Evolutionary conservation across 2,888 invertebrate species (phyloP), one percentile per base, ranked within the genome.

Genomic region (Thymelicus sylvestris): DNA sequence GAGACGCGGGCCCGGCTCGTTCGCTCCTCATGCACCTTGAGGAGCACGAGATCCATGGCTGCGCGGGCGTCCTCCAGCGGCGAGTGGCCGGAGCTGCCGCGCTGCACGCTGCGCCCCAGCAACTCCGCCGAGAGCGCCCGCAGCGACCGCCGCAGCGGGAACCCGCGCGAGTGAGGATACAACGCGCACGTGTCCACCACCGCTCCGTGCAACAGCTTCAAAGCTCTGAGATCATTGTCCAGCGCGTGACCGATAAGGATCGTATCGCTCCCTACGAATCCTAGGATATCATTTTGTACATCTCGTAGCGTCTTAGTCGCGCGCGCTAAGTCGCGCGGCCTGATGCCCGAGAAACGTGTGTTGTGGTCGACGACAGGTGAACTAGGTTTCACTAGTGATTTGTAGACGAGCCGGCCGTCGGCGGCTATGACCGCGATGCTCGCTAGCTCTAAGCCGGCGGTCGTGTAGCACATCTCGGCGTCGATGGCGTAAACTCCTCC

Each of bases 381-480:
- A 80, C 96, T 95, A 3, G 99, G 99, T 79, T 95, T 95, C 50
- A 99, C 98, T 74, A 97, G 95, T 61, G 96, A 95, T 88, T 98
- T 98, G 89, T 97, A 98, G 13, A 98, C 96, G 41, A 96, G 88
- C 61, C 95, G 94, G 6, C 97, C 96, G 81, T 97, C 96, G 44
- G 95, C 89, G 48, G 95, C 95, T 68, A 99, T 96, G 67, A 99
- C 95, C 7, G 98, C 98, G 41, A 99, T 96, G 86, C 98, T 96
- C 24, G 97, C 97, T 68, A 98, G 89, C 87, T 99, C 99, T 63
- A 97, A 91, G 1, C 99, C 99, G 24, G 94, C 94, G 0, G 96
- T 96, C 6, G 99, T 99, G 86, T 97, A 99, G 79, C 98, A 97
- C 99, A 99, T 99, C 92, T 99, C 99, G 86, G 99, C 98, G 90